Percentiles rank a stretch among this genome's conserved stretches.
These are phyloP conservation scores for Leptopterna dolabrata DNA, from an alignment of 2,888 invertebrate genomes.

Conservation along the genomic window DNA sequence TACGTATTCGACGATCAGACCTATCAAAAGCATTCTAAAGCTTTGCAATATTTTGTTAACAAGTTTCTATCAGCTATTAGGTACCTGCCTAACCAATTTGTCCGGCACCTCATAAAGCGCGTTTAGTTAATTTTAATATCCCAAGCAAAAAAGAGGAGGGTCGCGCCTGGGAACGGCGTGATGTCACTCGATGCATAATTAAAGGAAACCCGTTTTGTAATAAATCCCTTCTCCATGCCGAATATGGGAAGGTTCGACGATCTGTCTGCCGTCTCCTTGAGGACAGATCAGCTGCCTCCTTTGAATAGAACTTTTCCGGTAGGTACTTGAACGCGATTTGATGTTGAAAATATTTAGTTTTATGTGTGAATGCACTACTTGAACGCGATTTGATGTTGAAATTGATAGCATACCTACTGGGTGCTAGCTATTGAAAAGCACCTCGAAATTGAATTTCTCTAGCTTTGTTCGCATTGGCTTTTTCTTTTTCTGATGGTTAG, in stretches of 20 bases:
- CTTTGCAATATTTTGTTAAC: not conserved
- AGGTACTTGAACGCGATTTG: no score
- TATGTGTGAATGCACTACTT: no score
- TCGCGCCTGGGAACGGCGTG: not conserved
- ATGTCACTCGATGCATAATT: slow-evolving; percentile 23
- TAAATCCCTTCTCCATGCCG: not conserved
- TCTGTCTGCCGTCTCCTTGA: not conserved
- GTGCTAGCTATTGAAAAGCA: no score
- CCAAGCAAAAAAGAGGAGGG: not conserved
- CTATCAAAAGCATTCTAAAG: not conserved
- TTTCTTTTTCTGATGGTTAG: no score
- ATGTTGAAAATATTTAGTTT: no score
- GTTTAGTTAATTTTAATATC: not conserved
- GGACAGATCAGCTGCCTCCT: no score
- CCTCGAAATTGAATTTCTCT: no score
- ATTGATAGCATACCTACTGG: no score
- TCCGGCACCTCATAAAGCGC: not conserved
- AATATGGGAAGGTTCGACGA: slow-evolving; percentile 32
- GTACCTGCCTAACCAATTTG: not conserved
- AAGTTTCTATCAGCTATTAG: not conserved
- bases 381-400: no score
- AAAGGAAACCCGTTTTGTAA: not conserved
- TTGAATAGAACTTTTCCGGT: not conserved
- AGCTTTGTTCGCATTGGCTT: no score
- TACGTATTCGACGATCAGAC: no score